phyloP scores from a whole-genome alignment of 2,113 vertebrate genomes.

The Lophotis ruficrista region DNA sequence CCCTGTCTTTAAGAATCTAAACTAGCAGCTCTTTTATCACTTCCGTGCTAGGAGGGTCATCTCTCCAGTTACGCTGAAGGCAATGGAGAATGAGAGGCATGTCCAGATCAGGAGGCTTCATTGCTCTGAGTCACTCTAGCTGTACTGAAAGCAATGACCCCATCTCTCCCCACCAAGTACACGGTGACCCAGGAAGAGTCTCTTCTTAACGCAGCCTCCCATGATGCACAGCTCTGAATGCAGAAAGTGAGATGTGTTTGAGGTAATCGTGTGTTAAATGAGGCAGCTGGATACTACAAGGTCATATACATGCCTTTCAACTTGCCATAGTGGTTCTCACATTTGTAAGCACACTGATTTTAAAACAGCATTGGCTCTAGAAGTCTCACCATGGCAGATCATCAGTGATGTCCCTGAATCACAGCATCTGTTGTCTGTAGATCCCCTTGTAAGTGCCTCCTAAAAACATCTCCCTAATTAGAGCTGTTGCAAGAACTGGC shows the following conservation, averaged over 20 bases:
- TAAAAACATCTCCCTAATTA: not conserved
- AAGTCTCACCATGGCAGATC: not conserved
- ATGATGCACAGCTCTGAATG: not conserved
- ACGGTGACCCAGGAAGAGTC: not conserved
- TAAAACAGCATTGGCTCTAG: not conserved
- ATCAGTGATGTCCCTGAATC: not conserved
- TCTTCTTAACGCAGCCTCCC: not conserved
- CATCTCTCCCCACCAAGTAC: not conserved
- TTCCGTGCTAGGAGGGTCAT: not conserved
- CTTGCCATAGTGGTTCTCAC: not conserved
- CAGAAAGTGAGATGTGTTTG: not conserved
- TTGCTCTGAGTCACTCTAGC: not conserved
- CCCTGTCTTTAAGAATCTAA: not conserved
- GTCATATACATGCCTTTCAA: not conserved
- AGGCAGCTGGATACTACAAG: not conserved
- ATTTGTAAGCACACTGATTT: not conserved
- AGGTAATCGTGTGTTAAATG: not conserved
- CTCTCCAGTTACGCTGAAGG: not conserved
- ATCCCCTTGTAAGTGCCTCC: fast-evolving
- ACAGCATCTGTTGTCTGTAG: not conserved
- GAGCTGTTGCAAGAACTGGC: not conserved
- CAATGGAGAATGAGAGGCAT: not conserved
- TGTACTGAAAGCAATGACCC: not conserved
- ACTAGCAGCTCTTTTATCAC: not conserved
- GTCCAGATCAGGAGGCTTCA: not conserved